Evolutionary conservation across 2,797 vertebrate species (phyloP), one percentile per base, ranked within the genome.

Genomic region (Diglossa cyanea): DNA sequence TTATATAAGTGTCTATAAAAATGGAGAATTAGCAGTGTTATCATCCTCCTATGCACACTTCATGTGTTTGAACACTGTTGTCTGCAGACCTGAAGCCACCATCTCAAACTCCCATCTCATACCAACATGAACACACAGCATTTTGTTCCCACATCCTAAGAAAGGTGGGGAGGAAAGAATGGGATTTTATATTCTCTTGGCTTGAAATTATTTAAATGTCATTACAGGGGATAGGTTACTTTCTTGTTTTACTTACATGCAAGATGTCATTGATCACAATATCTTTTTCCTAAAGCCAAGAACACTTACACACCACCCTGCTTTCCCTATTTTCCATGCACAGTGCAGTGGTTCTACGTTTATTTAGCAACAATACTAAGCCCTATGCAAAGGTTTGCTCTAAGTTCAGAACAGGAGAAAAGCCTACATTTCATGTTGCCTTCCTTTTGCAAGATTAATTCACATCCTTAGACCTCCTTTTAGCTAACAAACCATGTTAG

Each of bases 371-470:
- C 54, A 84, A 58, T 30, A 74, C 24, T 9, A 12, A 90, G 33
- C n/a, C 57, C 30, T 73, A 55, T 25, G 54, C 77, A 94, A 77
- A 73, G 37, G 37, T 80, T 48, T 93, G 77, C 61, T 73, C 0
- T 39, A 82, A 88, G 57, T 78, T 92, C 86, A 57, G 44, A 88
- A 80, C 19, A 76, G 40, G 39, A 91, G 60, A 92, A 91, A 77
- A 89, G 83, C n/a, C 74, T 93, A 60, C 77, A 86, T 82, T 95
- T 95, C 76, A 60, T 47, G 26, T 61, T 95, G 94, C 91, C 91
- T 96, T 96, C 90, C 88, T 97, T 90, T 72, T 95, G 88, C 57
- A 92, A 90, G 81, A 54, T 85, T 90, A 90, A 94, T 92, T 97
- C 88, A 92, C 61, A 90, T 92, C 62, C 91, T 94, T 75, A 82